These are phyloP conservation scores for Ancistrus triradiatus DNA, from an alignment of 2,113 vertebrate species.

Conservation along the genomic window DNA sequence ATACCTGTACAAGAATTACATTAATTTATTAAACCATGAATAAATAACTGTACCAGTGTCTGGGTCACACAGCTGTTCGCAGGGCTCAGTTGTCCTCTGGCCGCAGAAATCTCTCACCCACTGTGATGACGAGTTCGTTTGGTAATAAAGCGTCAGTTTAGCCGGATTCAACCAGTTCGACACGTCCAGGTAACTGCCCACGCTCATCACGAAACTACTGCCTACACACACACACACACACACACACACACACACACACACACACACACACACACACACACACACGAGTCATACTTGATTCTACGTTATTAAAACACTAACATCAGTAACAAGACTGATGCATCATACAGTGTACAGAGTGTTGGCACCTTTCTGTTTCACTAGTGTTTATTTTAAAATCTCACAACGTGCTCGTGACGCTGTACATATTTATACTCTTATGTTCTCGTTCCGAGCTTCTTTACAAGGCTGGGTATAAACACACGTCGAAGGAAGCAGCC, in stretches of 20 bases:
- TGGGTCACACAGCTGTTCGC: constrained; percentile 92
- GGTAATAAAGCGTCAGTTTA: constrained; percentile 91
- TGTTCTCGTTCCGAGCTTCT: too few relatives aligned
- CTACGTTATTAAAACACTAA: too few relatives aligned
- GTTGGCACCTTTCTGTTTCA: too few relatives aligned
- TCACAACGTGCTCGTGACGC: too few relatives aligned
- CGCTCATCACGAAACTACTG: constrained; percentile 95
- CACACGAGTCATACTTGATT: too few relatives aligned
- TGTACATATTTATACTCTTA: too few relatives aligned
- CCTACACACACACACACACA: constrained; percentile 63
- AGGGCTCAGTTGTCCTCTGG: constrained; percentile 90
- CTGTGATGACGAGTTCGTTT: constrained; percentile 88
- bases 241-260: not conserved
- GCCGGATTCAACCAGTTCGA: constrained; percentile 97
- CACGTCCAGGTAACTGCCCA: constrained; percentile 93
- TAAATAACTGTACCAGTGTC: constrained; percentile 91
- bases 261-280: too few relatives aligned
- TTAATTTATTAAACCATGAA: not conserved
- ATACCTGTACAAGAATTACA: not conserved
- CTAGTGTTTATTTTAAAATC: too few relatives aligned
- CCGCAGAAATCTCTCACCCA: constrained; percentile 94
- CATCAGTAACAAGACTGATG: too few relatives aligned
- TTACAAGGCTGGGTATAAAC: too few relatives aligned
- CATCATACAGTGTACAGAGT: too few relatives aligned
- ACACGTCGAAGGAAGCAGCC: too few relatives aligned